A percentile compares a stretch with the other conserved stretches of the same genome.
phyloP scores from a whole-genome alignment of 2,113 vertebrate species.

The Myotis lucifugus region DNA sequence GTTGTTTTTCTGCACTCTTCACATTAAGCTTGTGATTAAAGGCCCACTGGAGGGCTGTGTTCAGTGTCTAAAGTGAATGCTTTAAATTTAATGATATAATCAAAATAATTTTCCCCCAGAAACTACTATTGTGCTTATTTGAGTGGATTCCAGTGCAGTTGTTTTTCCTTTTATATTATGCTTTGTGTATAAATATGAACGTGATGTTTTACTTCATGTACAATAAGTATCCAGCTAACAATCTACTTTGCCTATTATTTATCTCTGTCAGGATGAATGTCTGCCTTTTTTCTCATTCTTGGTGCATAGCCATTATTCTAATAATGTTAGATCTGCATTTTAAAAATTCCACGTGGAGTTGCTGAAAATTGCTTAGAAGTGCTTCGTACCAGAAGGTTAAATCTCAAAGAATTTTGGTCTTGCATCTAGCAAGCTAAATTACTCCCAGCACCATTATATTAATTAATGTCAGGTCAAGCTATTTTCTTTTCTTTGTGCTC shows the following conservation, averaged over 20 bases:
- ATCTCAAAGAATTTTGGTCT: conserved; percentile 66
- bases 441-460: conserved; percentile 65
- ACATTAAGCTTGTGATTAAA: conserved; percentile 73
- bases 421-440: conserved; percentile 67
- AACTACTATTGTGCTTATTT: conserved; percentile 68
- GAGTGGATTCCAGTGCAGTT: conserved; percentile 55
- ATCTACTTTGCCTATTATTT: conserved; percentile 57
- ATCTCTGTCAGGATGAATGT: conserved; percentile 58
- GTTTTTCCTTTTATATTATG: conserved; percentile 50
- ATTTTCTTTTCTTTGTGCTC: conserved; percentile 57
- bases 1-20: conserved; percentile 30
- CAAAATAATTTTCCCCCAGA: conserved; percentile 68
- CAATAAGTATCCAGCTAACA: conserved; percentile 61
- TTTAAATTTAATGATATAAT: conserved; percentile 78
- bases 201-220: conserved; percentile 50
- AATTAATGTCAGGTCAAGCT: conserved; percentile 72
- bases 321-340: conserved; percentile 70
- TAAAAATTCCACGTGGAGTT: conserved; percentile 69
- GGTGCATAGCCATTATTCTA: conserved; percentile 64
- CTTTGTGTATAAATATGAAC: conserved; percentile 65
- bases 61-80: conserved; percentile 65
- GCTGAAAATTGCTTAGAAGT: conserved; percentile 72
- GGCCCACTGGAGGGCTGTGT: conserved; percentile 53
- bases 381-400: conserved; percentile 70
- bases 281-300: conserved; percentile 34